Percentiles rank a stretch among this genome's conserved stretches.
phyloP scores from a whole-genome alignment of 2,113 vertebrate species.

The Willisornis vidua region DNA sequence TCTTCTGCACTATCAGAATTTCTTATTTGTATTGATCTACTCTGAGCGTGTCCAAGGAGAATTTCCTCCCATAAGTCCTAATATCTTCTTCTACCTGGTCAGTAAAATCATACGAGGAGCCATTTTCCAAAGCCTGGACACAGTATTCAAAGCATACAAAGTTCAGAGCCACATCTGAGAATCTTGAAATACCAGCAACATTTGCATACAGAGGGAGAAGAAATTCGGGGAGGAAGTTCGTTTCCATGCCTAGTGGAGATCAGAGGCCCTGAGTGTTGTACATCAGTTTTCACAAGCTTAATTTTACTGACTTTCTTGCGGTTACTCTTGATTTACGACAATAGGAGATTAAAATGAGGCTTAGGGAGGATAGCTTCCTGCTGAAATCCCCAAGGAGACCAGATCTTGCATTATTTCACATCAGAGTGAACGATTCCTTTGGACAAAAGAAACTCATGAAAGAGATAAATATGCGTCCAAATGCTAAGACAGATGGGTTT shows the following conservation, averaged over 20 bases:
- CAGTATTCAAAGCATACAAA: not conserved
- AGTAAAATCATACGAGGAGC: not conserved
- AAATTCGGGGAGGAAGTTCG: not conserved
- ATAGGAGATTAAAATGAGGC: constrained; percentile 37
- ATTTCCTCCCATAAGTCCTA: not conserved
- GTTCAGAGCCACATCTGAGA: not conserved
- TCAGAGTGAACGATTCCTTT: constrained; percentile 22
- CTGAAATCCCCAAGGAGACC: constrained; percentile 17
- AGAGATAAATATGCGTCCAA: constrained; percentile 43
- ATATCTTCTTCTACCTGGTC: not conserved
- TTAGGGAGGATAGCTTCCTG: constrained; percentile 40
- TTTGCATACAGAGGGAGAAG: not conserved
- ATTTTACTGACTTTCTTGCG: constrained; percentile 33
- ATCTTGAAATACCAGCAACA: not conserved
- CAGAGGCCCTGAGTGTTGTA: not conserved
- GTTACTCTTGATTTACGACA: constrained; percentile 47
- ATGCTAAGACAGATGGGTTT: constrained; percentile 29
- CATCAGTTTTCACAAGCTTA: constrained; percentile 16
- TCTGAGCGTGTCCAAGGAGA: not conserved
- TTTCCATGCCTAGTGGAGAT: not conserved
- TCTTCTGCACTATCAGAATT: not conserved
- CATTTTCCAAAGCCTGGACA: not conserved
- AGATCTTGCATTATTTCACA: constrained; percentile 48
- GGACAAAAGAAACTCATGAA: constrained; percentile 55
- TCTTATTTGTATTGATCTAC: not conserved